phyloP scores from a whole-genome alignment of 1,140 invertebrate genomes.

The Phortica variegata region DNA sequence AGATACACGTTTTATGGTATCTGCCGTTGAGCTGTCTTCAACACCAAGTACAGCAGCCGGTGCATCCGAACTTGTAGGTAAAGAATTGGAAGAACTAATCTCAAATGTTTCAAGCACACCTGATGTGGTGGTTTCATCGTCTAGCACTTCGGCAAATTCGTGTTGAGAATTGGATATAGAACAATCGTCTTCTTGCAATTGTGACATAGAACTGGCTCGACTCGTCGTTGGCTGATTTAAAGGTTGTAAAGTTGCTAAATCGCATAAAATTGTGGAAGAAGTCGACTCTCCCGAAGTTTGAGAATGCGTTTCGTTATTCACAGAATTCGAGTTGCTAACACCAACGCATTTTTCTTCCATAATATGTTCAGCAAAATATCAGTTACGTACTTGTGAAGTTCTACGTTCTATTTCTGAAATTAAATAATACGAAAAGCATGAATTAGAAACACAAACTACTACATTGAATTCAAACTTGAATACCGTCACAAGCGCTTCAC shows the following conservation, averaged over 20 bases:
- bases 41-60: constrained; percentile 35
- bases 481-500: no score
- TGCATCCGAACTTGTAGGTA: constrained; percentile 35
- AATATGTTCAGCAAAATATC: not conserved
- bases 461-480: no score
- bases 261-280: no score
- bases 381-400: constrained; percentile 5
- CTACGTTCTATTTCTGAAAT: constrained; percentile 4
- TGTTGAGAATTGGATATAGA: constrained; percentile 48
- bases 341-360: not conserved
- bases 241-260: constrained; percentile 1
- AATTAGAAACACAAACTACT: not conserved
- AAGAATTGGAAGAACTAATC: constrained; percentile 50
- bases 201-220: constrained; percentile 41
- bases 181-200: constrained; percentile 42
- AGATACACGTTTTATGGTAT: constrained; percentile 31
- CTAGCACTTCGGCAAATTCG: constrained; percentile 47
- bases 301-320: constrained; percentile 9
- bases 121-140: constrained; percentile 48
- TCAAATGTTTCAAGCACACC: constrained; percentile 42
- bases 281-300: constrained; percentile 1
- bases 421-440: not conserved
- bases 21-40: constrained; percentile 46
- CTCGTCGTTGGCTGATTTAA: constrained; percentile 8
- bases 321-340: not conserved